These are phyloP conservation scores for Drosophila suzukii DNA, from an alignment of 1,140 invertebrate species.

Conservation along the genomic window DNA sequence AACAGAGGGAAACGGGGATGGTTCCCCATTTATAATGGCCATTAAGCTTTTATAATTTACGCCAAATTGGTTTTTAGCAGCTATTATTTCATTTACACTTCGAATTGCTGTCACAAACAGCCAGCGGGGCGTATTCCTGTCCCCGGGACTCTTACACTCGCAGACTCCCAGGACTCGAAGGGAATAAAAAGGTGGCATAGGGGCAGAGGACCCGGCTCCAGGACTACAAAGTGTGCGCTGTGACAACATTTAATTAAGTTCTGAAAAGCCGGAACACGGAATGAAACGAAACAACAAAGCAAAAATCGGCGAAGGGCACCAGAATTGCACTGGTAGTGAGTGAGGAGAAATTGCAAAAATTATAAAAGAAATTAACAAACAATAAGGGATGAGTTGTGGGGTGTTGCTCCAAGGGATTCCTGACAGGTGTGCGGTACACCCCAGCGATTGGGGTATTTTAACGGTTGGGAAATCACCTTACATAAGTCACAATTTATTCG, in stretches of 20 bases:
- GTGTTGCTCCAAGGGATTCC: slow-evolving; percentile 24
- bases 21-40: slow-evolving; percentile 37
- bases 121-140: background rate
- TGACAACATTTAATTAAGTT: slow-evolving; percentile 81
- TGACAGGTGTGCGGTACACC: slow-evolving; percentile 19
- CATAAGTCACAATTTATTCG: background rate
- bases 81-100: slow-evolving; percentile 81
- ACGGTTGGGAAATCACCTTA: background rate
- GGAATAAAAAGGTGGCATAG: background rate
- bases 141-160: background rate
- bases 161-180: background rate
- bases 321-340: slow-evolving; percentile 42
- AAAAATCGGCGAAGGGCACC: slow-evolving; percentile 26
- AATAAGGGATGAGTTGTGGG: slow-evolving; percentile 38
- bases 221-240: slow-evolving; percentile 71
- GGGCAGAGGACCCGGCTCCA: slow-evolving; percentile 14
- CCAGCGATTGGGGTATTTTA: slow-evolving; percentile 5
- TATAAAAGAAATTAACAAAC: slow-evolving; percentile 71
- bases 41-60: slow-evolving; percentile 79
- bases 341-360: slow-evolving; percentile 62
- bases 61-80: slow-evolving; percentile 77
- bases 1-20: background rate
- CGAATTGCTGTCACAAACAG: slow-evolving; percentile 71
- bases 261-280: slow-evolving; percentile 59
- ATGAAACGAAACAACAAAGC: slow-evolving; percentile 57